Evolutionary conservation across 2,888 invertebrate species (phyloP), one percentile per base, ranked within the genome.

Genomic region (Diogma glabrata): DNA sequence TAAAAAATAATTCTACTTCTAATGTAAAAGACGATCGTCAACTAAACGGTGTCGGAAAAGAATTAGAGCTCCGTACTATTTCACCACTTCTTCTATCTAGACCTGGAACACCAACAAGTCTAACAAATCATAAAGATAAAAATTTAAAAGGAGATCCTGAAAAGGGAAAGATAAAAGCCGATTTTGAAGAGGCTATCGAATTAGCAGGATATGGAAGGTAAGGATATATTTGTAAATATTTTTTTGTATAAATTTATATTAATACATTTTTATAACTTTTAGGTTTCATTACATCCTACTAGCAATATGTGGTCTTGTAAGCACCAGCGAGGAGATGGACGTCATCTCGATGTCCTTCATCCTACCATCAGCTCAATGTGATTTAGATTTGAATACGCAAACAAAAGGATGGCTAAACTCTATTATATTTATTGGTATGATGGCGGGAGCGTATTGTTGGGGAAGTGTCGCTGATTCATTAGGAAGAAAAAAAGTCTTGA

Each of bases 281-380:
- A 48, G 85, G 72, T 93, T 92, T 72, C 92, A 93, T 72, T 87
- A 88, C 72, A 75, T 87, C 64, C 77, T 93, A 67, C 75, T 93
- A 75, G 82, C 85, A 67, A 84, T 93, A 70, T 92, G 92, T 75
- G 92, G 93, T 61, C 87, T 92, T 73, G 91, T 92, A 71, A 88
- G 87, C 75, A 89, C 89, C 60, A 90, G 90, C 71, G 92, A 93
- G 78, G 91, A 92, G 77, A 90, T 93, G 84, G 92, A 92, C 75
- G 90, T 92, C 74, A 87, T 93, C 65, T 89, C 88, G 62, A 89
- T 93, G 84, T 92, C 92, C 59, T 93, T 92, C 78, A 88, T 93
- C 71, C 75, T 93, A 56, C 92, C 92, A 45, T 88, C 90, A 62
- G 92, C 92, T 58, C 87, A 91, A 72, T 92, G 92, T 78, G 93